phyloP scores from a whole-genome alignment of 2,888 invertebrate genomes.

The Amphimallon solstitiale region DNA sequence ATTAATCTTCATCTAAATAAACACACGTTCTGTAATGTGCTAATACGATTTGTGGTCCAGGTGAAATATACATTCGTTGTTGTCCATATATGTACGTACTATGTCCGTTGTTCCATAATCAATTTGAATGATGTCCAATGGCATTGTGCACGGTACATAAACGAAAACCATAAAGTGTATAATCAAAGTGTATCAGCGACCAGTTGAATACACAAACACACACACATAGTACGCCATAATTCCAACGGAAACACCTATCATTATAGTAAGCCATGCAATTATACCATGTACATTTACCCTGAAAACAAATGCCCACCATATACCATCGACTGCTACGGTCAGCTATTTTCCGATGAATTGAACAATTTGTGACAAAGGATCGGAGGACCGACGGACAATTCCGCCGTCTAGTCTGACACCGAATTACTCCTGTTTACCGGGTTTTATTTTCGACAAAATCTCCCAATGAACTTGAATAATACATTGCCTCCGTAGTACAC shows the following conservation, averaged over 20 bases:
- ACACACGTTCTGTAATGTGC: too few species aligned
- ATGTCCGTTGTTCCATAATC: slow-evolving; percentile 14
- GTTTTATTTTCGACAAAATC: slow-evolving; percentile 32
- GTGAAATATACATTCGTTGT: too few species aligned
- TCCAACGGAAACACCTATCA: slow-evolving; percentile 38
- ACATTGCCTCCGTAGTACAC: background rate
- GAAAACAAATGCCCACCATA: slow-evolving; percentile 22
- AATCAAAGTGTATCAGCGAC: slow-evolving; percentile 37
- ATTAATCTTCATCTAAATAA: too few species aligned
- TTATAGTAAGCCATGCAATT: slow-evolving; percentile 35
- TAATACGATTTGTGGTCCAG: too few species aligned
- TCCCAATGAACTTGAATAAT: slow-evolving; percentile 19
- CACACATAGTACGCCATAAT: slow-evolving; percentile 32
- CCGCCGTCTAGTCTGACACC: slow-evolving; percentile 16
- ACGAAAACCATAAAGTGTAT: slow-evolving; percentile 36
- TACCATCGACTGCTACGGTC: slow-evolving; percentile 25
- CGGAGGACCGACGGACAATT: slow-evolving; percentile 20
- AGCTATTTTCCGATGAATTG: slow-evolving; percentile 45
- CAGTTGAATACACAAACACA: slow-evolving; percentile 35
- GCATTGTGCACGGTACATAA: slow-evolving; percentile 19
- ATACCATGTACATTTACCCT: slow-evolving; percentile 33
- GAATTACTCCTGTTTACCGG: slow-evolving; percentile 32
- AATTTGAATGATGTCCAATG: slow-evolving; percentile 27
- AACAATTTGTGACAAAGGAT: slow-evolving; percentile 44
- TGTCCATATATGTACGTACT: too few species aligned